phyloP scores from a whole-genome alignment of 2,797 vertebrate species.

The Lates japonicus region DNA sequence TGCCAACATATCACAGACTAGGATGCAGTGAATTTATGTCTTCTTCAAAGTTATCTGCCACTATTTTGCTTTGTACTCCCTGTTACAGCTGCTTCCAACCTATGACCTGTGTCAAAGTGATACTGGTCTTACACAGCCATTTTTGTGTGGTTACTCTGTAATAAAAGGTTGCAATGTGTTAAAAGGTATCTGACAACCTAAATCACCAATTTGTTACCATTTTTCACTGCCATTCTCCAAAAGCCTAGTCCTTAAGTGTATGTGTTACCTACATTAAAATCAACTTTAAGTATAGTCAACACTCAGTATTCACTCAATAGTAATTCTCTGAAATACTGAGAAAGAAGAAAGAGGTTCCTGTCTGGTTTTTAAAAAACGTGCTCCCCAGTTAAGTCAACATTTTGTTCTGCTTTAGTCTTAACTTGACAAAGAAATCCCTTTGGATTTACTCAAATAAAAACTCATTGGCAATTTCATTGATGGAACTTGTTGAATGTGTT shows the following conservation, averaged over 20 bases:
- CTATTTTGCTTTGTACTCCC: not conserved
- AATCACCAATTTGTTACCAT: not conserved
- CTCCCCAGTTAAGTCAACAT: not conserved
- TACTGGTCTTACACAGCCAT: not conserved
- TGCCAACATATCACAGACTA: constrained; percentile 73
- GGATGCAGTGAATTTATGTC: constrained; percentile 41
- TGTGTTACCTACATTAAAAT: not conserved
- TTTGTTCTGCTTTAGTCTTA: not conserved
- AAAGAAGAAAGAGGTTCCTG: not conserved
- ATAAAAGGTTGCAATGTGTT: not conserved
- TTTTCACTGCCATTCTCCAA: not conserved
- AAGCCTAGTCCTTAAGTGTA: not conserved
- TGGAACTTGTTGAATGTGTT: not conserved
- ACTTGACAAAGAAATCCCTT: not conserved
- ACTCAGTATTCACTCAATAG: not conserved
- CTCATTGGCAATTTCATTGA: not conserved
- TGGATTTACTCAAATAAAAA: not conserved
- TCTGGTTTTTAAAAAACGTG: not conserved
- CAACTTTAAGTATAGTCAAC: not conserved
- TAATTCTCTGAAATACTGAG: not conserved
- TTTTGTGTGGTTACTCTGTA: not conserved
- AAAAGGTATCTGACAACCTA: not conserved
- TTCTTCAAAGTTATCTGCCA: not conserved
- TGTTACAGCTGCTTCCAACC: not conserved
- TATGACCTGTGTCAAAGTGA: not conserved